These are phyloP conservation scores for Acronicta aceris DNA, from an alignment of 2,888 invertebrate genomes.

Conservation along the genomic window DNA sequence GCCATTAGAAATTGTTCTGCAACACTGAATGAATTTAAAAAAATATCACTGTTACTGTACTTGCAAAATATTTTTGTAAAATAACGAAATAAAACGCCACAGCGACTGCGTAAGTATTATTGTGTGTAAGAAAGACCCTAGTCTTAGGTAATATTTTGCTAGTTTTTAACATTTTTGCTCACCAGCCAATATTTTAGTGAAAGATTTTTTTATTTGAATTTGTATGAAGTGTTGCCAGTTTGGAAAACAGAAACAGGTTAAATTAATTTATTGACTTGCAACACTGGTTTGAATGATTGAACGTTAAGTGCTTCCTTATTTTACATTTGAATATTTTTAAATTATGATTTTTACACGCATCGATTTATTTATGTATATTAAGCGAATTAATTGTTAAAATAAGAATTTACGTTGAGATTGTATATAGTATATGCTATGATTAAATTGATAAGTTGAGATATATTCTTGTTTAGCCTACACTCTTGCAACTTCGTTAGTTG, in stretches of 20 bases:
- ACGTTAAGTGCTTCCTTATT: constrained; percentile 67
- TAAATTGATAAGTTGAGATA: constrained; percentile 49
- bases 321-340: constrained; percentile 56
- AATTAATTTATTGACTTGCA: constrained; percentile 48
- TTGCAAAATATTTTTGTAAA: constrained; percentile 75
- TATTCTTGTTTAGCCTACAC: constrained; percentile 38
- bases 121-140: constrained; percentile 79
- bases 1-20: constrained; percentile 50
- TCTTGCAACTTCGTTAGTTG: constrained; percentile 40
- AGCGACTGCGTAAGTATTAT: constrained; percentile 74
- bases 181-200: constrained; percentile 70
- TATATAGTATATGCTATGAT: constrained; percentile 58
- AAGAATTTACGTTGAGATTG: constrained; percentile 60
- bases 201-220: constrained; percentile 47
- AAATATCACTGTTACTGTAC: constrained; percentile 69
- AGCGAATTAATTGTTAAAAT: constrained; percentile 53
- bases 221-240: constrained; percentile 46
- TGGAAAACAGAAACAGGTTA: constrained; percentile 23
- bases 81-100: constrained; percentile 52
- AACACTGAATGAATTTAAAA: constrained; percentile 51
- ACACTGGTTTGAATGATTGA: constrained; percentile 51
- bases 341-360: constrained; percentile 57
- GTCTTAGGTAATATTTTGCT: constrained; percentile 82
- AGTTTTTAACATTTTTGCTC: constrained; percentile 78
- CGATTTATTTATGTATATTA: constrained; percentile 62